Evolutionary conservation across 1,140 invertebrate species (phyloP), one percentile per base, ranked within the genome.

Genomic region (Ditylenchus dipsaci): DNA sequence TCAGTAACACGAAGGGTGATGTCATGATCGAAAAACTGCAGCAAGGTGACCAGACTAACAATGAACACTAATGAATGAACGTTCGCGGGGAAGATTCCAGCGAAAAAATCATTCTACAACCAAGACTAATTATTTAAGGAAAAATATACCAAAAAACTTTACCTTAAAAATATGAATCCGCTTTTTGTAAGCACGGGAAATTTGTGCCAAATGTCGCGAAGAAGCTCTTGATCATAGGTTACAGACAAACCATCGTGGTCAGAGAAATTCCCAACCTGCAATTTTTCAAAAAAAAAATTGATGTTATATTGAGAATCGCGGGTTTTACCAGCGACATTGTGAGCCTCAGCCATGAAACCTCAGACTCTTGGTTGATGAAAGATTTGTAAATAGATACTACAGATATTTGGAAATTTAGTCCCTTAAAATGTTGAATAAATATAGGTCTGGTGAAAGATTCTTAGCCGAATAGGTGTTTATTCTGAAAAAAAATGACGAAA

Each of bases 181-280:
- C 82, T 94, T 93, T 82, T 92, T 95, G 91, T 92, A 96, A 0
- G 93, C 95, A 23, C 93, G 86, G 0, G 93, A 83, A 93, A 94
- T 27, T 92, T 93, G 68, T 91, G 87, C 81, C 82, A 83, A 58
- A 83, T 79, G 30, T 84, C 85, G 43, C 81, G 78, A 13, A 86
- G 71, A 13, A 96, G 92, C 85, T 97, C 94, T 70, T 91, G 87
- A 82, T 98, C 93, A 83, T 96, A 94, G 84, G 95, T 92, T 27
- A 97, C 90, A 80, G 95, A 90, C 86, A 94, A 91, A 76, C 94
- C 95, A 84, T 98, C 95, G 82, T 96, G 93, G 93, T 95, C 70
- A 98, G 92, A 29, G 91, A 88, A 85, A 98, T 97, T 62, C 91
- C 94, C 84, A 98, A 38, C 3, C n/a, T n/a, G n/a, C n/a, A n/a